Base-by-base conservation (phyloP, 2,888 invertebrate species). In the Lasioglossum vierecki region DNA sequence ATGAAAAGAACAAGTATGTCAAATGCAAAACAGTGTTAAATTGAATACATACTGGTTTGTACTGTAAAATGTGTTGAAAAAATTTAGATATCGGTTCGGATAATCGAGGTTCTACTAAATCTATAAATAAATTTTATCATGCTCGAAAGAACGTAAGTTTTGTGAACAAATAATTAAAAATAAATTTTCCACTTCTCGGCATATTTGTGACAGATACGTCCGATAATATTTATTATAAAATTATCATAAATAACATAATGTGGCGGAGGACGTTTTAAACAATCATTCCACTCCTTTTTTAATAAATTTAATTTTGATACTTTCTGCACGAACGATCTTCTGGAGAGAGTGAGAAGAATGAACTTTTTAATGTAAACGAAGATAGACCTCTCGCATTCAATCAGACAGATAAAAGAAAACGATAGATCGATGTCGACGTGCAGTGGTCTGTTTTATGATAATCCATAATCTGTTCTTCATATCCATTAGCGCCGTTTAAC, bases 371-470 rank as follows among this genome's bases (percentile, higher is more conserved):
- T 18, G 66, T 18, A 60, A n/a, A 66, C 35, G 66, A 15, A 35
- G 22, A 22, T 39, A 22, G 11, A 39, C 63, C 72, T 76, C 71
- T 82, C 72, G 80, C 79, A 72, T 76, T 78, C 77, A 81, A 84
- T 81, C 83, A 68, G 57, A 41, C 63, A 63, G 85, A 84, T 89
- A 84, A 85, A 71, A 78, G 76, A 71, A 44, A 60, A 35, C 78
- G 86, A 90, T 83, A 78, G 85, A 88, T 88, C 90, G 82, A 86
- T 83, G 85, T 83, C 87, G 49, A 85, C 76, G 74, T 81, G 46
- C 44, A 79, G 87, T 86, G 88, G 84, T 91, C 90, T 91, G 90
- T 90, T 91, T 91, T 91, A 35, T 82, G 80, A 82, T 88, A 83
- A 87, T 79, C 77, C 81, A 72, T 44, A 66, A 70, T 76, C 39